Evolutionary conservation across 1,140 invertebrate genomes (phyloP).

Genomic region (Caenorhabditis latens): DNA sequence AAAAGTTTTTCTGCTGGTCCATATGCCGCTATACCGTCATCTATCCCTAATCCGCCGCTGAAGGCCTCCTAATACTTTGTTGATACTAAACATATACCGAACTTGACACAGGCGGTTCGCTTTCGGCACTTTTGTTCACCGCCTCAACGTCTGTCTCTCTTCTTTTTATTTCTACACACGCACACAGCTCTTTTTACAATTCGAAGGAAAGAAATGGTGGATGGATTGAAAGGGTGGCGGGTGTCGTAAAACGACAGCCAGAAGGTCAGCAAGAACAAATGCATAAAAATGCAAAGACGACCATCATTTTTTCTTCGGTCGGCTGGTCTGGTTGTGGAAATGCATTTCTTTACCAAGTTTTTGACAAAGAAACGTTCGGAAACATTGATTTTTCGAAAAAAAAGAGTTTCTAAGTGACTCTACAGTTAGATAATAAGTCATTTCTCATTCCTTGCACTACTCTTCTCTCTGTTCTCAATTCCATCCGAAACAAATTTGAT

Average conservation of each 20-base stretch:
- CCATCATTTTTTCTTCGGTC: neutral
- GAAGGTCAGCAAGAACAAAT: conserved; percentile 33
- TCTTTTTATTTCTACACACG: conserved; percentile 25
- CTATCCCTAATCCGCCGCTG: conserved; percentile 8
- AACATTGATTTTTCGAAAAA: no score
- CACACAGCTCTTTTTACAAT: conserved; percentile 52
- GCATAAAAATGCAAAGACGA: conserved; percentile 21
- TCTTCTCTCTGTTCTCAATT: neutral
- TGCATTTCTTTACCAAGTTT: neutral
- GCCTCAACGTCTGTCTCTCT: conserved; percentile 4
- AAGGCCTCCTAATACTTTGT: conserved; percentile 27
- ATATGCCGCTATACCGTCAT: neutral
- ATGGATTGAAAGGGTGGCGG: conserved; percentile 13
- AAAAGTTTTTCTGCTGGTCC: neutral
- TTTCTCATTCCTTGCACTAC: neutral
- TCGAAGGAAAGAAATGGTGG: conserved; percentile 15
- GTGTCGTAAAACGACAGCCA: conserved; percentile 50
- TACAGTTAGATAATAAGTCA: no score
- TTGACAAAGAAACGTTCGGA: no score
- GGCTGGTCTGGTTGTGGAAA: neutral
- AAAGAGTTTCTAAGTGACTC: no score
- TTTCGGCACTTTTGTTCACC: neutral
- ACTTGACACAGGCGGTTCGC: conserved; percentile 45
- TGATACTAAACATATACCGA: conserved; percentile 28
- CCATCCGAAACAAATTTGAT: conserved; percentile 12